Base-by-base conservation (phyloP, 2,113 vertebrate species). In the Rhizomys pruinosus region DNA sequence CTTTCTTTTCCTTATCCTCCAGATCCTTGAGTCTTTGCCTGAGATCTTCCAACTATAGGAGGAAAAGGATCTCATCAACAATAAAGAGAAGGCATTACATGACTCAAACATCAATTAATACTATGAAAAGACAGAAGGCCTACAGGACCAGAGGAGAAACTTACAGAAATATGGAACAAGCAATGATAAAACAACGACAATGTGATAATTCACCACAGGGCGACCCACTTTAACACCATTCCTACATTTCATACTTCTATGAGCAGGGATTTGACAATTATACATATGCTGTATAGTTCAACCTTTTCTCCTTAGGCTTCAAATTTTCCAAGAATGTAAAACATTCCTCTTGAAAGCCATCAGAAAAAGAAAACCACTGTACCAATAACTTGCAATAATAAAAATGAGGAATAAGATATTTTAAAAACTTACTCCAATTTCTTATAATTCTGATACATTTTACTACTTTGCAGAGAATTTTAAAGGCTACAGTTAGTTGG, bases 1-100 rank as follows among this genome's bases (percentile, higher is more conserved):
- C 99, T 88, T 99, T 99, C 95, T 99, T 99, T 96, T 99, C 99
- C 74, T 99, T 98, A 97, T 99, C 99, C 97, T 99, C 99, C 87
- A 99, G 92, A 69, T 99, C 99, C 95, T 99, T 98, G 76, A 99
- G 97, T 76, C 99, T 98, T 97, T 99, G 99, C 34, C 99, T 99
- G 77, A 99, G 98, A 93, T 99, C 99, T 94, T 99, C 99, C 94
- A 99, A 98, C 99, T 99, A 94, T 25, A 94, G 78, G 9, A 74
- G 92, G 2, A 96, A 93, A 55, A 87, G 9, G 93, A 95, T 88
- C 47, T 90, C 4, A 39, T 37, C 59, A 57, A 92, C 66, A 52
- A 55, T 16, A 73, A 91, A 73, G 55, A 22, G 32, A 71, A 73
- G 52, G n/a, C 52, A 8, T 47, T 74, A 82, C 8, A 77, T 55